These are phyloP conservation scores for Ptychoptera albimana DNA, from an alignment of 2,888 invertebrate genomes.

Conservation along the genomic window DNA sequence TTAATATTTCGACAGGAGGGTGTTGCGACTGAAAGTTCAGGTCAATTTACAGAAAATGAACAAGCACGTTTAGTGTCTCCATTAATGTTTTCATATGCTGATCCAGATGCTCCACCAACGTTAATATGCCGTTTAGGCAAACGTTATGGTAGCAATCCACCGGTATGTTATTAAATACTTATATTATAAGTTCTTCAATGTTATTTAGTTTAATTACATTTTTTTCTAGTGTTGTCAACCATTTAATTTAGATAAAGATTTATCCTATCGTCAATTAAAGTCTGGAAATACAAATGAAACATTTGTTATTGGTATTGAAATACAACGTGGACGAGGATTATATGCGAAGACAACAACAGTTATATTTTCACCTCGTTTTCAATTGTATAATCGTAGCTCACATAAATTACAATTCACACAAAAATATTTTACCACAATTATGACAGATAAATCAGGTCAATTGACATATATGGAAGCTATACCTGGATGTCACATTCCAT, in stretches of 20 bases:
- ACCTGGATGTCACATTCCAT: conserved; percentile 80
- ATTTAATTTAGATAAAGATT: conserved; percentile 69
- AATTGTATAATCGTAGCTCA: conserved; percentile 76
- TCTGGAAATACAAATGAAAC: conserved; percentile 31
- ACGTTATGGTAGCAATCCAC: conserved; percentile 36
- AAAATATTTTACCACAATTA: conserved; percentile 59
- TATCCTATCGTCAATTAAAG: conserved; percentile 45
- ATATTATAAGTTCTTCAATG: conserved; percentile 2
- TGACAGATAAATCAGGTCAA: conserved; percentile 40
- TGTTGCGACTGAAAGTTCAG: conserved; percentile 56
- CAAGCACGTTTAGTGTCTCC: conserved; percentile 84
- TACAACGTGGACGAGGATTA: conserved; percentile 72
- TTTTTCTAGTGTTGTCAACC: conserved; percentile 62
- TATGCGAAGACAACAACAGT: conserved; percentile 85
- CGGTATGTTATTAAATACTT: conserved; percentile 24
- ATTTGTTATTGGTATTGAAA: conserved; percentile 69
- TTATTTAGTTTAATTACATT: not conserved
- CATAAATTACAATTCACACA: conserved; percentile 77
- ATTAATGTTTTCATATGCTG: conserved; percentile 83
- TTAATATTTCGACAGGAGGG: conserved; percentile 87
- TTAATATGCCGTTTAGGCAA: conserved; percentile 63
- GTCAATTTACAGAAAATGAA: conserved; percentile 92
- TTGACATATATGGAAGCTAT: conserved; percentile 63
- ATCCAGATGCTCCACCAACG: conserved; percentile 69
- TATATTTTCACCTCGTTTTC: conserved; percentile 82